Evolutionary conservation across 2,797 vertebrate species (phyloP).

Genomic region (Trematomus bernacchii): DNA sequence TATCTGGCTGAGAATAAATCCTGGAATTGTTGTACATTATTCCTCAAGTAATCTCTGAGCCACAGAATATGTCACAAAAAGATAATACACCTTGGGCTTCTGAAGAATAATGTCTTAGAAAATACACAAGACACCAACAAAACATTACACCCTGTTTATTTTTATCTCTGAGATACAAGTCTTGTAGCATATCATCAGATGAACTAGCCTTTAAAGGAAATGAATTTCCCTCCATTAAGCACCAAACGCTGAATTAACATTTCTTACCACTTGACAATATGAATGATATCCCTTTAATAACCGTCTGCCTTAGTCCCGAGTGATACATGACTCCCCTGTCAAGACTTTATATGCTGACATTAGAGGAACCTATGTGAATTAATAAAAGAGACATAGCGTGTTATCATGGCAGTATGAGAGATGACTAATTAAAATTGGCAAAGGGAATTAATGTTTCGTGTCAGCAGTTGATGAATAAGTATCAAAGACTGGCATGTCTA

Average conservation of each 20-base stretch:
- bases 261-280: constrained; percentile 58
- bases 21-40: constrained; percentile 36
- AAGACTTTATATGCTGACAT: constrained; percentile 71
- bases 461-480: constrained; percentile 76
- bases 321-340: constrained; percentile 67
- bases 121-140: neutral
- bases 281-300: constrained; percentile 68
- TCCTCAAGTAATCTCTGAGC: constrained; percentile 32
- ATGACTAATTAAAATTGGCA: constrained; percentile 75
- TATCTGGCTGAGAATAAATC: constrained; percentile 38
- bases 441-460: constrained; percentile 73
- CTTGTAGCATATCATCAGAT: constrained; percentile 1
- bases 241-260: constrained; percentile 61
- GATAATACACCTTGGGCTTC: constrained; percentile 17
- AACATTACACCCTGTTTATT: neutral
- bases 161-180: neutral
- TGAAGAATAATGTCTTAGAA: constrained; percentile 15
- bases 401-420: constrained; percentile 55
- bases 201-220: constrained; percentile 16
- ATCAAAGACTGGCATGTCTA: constrained; percentile 63
- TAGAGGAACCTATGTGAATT: constrained; percentile 69
- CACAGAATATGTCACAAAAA: constrained; percentile 2
- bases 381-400: constrained; percentile 68
- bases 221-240: constrained; percentile 5
- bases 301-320: constrained; percentile 49